Evolutionary conservation across 2,888 invertebrate species (phyloP).

Genomic region (Sarcophaga rosellei): DNA sequence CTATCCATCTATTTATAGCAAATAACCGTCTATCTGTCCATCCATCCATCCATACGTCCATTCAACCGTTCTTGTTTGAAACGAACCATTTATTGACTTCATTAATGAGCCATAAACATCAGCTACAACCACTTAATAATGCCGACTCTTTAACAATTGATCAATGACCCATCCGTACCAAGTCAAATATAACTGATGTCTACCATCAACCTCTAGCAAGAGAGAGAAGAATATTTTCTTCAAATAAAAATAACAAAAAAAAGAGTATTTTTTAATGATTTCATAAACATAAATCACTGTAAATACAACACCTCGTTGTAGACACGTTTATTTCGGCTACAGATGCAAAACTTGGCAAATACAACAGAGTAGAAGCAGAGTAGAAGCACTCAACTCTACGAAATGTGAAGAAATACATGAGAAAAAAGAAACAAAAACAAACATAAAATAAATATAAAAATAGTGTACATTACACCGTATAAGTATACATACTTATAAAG

Average conservation of each 20-base stretch:
- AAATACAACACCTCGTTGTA: slow-evolving; percentile 52
- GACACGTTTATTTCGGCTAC: slow-evolving; percentile 49
- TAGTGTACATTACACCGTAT: not conserved
- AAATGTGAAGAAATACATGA: slow-evolving; percentile 17
- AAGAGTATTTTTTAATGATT: slow-evolving; percentile 52
- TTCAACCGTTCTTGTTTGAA: not conserved
- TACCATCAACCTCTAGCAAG: slow-evolving; percentile 37
- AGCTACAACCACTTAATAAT: slow-evolving; percentile 40
- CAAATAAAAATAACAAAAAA: slow-evolving; percentile 13
- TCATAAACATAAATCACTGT: slow-evolving; percentile 64
- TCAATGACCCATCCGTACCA: slow-evolving; percentile 52
- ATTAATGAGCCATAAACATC: slow-evolving; percentile 49
- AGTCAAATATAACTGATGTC: slow-evolving; percentile 56
- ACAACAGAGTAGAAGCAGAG: too few species aligned
- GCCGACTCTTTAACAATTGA: slow-evolving; percentile 40
- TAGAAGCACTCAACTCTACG: slow-evolving; percentile 14
- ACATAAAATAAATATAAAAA: slow-evolving; percentile 40
- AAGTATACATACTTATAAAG: not conserved
- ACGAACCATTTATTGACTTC: not conserved
- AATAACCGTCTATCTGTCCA: not conserved
- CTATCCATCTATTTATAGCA: not conserved
- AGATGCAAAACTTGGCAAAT: slow-evolving; percentile 24
- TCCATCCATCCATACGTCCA: not conserved
- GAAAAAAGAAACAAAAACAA: slow-evolving; percentile 57
- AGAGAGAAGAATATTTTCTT: slow-evolving; percentile 38